Evolutionary conservation across 30 jellyfish, hydroid and myxozoan species (phyloP), one percentile per base, ranked within the genome.

Genomic region (Pseudorhiza aurosa): DNA sequence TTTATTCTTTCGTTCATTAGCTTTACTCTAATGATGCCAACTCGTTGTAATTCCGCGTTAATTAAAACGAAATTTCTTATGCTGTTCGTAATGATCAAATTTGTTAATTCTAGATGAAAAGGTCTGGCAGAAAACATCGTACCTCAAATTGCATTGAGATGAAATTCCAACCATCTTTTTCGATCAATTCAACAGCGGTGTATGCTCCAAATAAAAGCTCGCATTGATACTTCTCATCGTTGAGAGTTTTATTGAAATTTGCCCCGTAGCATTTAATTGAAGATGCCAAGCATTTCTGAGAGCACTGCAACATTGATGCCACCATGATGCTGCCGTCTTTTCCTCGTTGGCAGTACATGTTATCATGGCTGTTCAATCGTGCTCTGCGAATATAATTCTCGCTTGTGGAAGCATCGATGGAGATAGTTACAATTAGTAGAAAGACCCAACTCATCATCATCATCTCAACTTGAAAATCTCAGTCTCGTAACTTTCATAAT

Each of bases 201-300:
- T 46, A 4, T 12, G 21, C 19, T 4, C 5, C 2, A 27, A 12
- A 12, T 2, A 46, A 24, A 8, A 46, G 15, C 5, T 46, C 12
- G 19, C 60, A 46, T 18, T 60, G 53, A 26, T 60, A 27, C 1
- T 33, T 15, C 10, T 21, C 50, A 24, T 60, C 12, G 11, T 9
- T 17, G 1, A 2, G 22, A 22, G 15, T 4, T 28, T 49, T 4
- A 17, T 29, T 29, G 51, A 60, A 60, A 39, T 60, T 60, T 5
- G 75, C 75, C n/a, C 75, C 75, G 22, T 25, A 8, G 75, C 75
- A 60, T 29, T 17, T 29, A 4, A 21, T 12, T 12, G 49, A 33
- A 3, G 46, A 60, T 1, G 30, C 30, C 22, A 60, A 18, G 22
- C 75, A 60, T 29, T 60, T 60, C 1, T 60, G 75, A 5, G 75